Percentiles rank a stretch among this genome's conserved stretches.
phyloP scores from a whole-genome alignment of 2,888 invertebrate species.

The Masnerella sp. region DNA sequence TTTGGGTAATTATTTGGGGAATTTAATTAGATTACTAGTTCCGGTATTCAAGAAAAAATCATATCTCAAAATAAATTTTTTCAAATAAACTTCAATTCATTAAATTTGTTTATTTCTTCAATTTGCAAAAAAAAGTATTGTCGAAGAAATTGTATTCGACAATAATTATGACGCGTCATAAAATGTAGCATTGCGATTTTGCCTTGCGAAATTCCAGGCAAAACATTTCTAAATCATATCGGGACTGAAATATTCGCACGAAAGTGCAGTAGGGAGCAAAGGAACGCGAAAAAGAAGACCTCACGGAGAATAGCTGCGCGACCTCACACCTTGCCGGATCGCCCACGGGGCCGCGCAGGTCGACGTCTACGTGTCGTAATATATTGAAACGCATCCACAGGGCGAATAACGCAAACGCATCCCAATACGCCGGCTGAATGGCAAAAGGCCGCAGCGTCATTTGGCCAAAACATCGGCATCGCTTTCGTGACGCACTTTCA shows the following conservation, averaged over 20 bases:
- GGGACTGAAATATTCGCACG: conserved; percentile 46
- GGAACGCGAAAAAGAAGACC: conserved; percentile 59
- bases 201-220: conserved; percentile 19
- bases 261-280: conserved; percentile 44
- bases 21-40: conserved; percentile 4
- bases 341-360: conserved; percentile 66
- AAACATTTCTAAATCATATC: conserved; percentile 54
- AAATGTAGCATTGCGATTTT: neutral
- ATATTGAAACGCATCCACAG: conserved; percentile 62
- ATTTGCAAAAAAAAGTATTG: neutral
- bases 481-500: conserved; percentile 40
- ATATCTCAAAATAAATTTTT: too few species aligned
- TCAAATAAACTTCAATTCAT: too few species aligned
- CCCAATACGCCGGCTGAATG: conserved; percentile 47
- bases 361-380: conserved; percentile 62
- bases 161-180: neutral
- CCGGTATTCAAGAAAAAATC: too few species aligned
- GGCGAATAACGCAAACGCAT: conserved; percentile 49
- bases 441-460: conserved; percentile 44
- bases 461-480: conserved; percentile 48
- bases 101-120: too few species aligned
- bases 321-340: conserved; percentile 70
- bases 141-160: neutral
- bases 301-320: conserved; percentile 69
- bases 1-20: conserved; percentile 10